Percentiles rank a stretch among this genome's conserved stretches.
phyloP scores from a whole-genome alignment of 2,888 invertebrate genomes.

The Tipula lateralis region DNA sequence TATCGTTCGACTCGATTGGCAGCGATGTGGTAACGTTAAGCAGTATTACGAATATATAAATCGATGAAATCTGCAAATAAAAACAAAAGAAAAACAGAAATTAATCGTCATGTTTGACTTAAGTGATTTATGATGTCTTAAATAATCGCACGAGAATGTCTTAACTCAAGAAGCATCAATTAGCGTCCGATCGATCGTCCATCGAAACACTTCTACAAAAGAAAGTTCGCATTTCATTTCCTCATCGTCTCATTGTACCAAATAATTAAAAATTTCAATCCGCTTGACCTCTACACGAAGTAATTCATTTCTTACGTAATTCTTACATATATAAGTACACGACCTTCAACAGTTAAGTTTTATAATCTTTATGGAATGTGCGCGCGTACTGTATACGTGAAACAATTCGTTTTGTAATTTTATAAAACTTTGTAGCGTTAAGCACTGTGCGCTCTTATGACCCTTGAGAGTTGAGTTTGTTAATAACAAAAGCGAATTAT shows the following conservation, averaged over 20 bases:
- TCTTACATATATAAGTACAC: not conserved
- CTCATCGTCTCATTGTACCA: not conserved
- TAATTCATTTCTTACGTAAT: not conserved
- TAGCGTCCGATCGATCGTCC: not conserved
- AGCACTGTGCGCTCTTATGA: not conserved
- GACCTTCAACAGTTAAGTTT: not conserved
- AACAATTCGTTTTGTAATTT: not conserved
- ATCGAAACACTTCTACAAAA: not conserved
- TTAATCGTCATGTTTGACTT: not conserved
- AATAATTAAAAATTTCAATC: not conserved
- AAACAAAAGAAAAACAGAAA: not conserved
- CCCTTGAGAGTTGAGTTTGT: not conserved
- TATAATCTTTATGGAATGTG: not conserved
- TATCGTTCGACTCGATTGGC: not conserved
- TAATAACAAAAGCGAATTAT: not conserved
- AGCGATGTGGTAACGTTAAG: not conserved
- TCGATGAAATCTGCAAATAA: not conserved
- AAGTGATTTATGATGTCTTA: not conserved
- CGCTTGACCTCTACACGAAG: not conserved
- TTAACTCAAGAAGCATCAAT: not conserved
- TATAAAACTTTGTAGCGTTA: not conserved
- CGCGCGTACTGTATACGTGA: not conserved
- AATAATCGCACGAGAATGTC: not conserved
- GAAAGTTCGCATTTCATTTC: not conserved
- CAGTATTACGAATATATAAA: not conserved